phyloP scores from a whole-genome alignment of 2,888 invertebrate genomes.

The Leptinotarsa rubiginosa region DNA sequence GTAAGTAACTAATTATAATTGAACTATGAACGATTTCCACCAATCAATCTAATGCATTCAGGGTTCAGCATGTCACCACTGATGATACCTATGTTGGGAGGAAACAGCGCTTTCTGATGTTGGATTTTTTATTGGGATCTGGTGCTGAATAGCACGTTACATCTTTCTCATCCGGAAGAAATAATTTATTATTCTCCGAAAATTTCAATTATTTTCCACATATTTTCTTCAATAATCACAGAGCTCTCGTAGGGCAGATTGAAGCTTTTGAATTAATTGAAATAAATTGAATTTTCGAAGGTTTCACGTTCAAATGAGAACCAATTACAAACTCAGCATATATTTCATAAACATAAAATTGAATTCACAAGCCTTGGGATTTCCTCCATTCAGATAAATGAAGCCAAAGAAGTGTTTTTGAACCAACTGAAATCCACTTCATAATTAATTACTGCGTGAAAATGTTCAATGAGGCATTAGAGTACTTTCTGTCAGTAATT shows the following conservation, averaged over 20 bases:
- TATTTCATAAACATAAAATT: slow-evolving; percentile 4
- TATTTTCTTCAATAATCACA: neutral
- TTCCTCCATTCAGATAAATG: neutral
- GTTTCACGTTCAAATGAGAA: neutral
- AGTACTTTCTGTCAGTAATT: neutral
- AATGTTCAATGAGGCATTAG: neutral
- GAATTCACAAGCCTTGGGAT: neutral
- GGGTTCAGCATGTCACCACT: no score
- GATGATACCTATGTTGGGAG: no score
- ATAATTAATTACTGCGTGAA: neutral
- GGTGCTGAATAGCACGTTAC: no score
- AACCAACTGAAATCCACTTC: neutral
- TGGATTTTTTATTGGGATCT: no score
- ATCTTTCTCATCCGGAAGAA: no score
- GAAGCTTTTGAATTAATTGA: neutral
- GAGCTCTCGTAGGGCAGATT: neutral
- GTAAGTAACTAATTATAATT: no score
- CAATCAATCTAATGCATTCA: no score
- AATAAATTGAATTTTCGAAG: neutral
- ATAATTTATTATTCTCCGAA: no score
- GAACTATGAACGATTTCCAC: no score
- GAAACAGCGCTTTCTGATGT: no score
- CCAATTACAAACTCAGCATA: neutral
- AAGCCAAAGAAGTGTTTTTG: slow-evolving; percentile 1
- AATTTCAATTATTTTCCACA: no score